Percentiles rank a stretch among this genome's conserved stretches.
Conservation (phyloP, 2,797 vertebrate genomes). For the Leptatherina wallacei region DNA sequence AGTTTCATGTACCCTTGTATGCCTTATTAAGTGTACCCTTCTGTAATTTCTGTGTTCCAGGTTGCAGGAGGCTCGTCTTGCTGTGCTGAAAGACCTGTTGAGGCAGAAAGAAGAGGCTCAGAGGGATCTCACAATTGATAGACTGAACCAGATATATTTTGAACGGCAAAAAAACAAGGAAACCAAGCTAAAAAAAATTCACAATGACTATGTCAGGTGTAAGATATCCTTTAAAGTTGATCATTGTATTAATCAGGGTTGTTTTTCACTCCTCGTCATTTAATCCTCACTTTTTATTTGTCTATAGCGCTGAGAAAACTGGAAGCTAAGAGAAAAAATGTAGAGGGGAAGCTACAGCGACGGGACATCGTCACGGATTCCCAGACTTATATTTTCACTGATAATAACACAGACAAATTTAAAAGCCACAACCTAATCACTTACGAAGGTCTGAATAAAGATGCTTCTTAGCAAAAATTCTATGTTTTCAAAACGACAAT, state of each 20-base stretch:
- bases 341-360: conserved; percentile 81
- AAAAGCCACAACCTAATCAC: conserved; percentile 85
- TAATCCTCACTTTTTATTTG: conserved; percentile 5
- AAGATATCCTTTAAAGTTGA: conserved; percentile 38
- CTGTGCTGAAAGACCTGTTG: conserved; percentile 84
- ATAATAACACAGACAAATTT: conserved; percentile 72
- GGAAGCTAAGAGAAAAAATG: conserved; percentile 77
- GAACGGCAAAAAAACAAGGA: conserved; percentile 82
- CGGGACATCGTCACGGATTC: conserved; percentile 82
- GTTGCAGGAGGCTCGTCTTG: conserved; percentile 86
- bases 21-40: neutral
- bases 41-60: conserved; percentile 70
- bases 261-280: neutral
- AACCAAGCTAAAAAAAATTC: conserved; percentile 79
- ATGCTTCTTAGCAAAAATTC: neutral
- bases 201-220: conserved; percentile 82
- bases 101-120: conserved; percentile 77
- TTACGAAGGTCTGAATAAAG: conserved; percentile 85
- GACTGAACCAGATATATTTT: conserved; percentile 79
- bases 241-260: neutral
- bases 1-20: neutral
- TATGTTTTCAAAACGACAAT: neutral
- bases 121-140: conserved; percentile 68
- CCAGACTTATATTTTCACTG: conserved; percentile 78
- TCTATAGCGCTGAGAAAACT: conserved; percentile 88